phyloP scores from a whole-genome alignment of 2,888 invertebrate genomes.

The Athetis lepigone region DNA sequence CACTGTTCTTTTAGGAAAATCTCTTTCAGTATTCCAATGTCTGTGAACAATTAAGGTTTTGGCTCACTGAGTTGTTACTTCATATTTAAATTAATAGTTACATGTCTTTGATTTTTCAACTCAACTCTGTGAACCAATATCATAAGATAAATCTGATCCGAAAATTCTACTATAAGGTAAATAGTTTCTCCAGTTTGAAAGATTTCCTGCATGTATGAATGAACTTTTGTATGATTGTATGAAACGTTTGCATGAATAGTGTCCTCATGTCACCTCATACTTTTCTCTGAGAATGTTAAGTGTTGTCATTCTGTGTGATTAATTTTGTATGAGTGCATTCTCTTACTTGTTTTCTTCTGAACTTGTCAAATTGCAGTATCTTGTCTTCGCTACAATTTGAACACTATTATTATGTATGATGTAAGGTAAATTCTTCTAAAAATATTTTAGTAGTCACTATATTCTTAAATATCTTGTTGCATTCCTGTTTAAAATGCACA shows the following conservation, averaged over 20 bases:
- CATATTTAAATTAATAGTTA: no score
- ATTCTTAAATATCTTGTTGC: background rate
- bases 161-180: conserved; percentile 16
- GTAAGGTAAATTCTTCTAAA: conserved; percentile 30
- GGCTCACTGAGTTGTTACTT: conserved; percentile 8
- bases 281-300: conserved; percentile 61
- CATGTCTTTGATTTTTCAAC: background rate
- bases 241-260: conserved; percentile 61
- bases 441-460: conserved; percentile 3
- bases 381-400: conserved; percentile 15
- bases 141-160: background rate
- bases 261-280: conserved; percentile 63
- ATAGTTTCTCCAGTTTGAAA: conserved; percentile 39
- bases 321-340: conserved; percentile 40
- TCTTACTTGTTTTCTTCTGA: conserved; percentile 15
- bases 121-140: conserved; percentile 9
- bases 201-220: conserved; percentile 53
- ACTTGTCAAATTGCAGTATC: conserved; percentile 16
- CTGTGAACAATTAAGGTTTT: conserved; percentile 12
- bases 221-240: conserved; percentile 52
- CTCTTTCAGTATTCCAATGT: conserved; percentile 14
- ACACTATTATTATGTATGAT: conserved; percentile 10
- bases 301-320: conserved; percentile 57
- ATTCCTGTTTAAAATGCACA: background rate
- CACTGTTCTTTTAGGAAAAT: background rate